These are phyloP conservation scores for Porites cylindrica DNA, from an alignment of 92 coral and sea anemone genomes.

Conservation along the genomic window DNA sequence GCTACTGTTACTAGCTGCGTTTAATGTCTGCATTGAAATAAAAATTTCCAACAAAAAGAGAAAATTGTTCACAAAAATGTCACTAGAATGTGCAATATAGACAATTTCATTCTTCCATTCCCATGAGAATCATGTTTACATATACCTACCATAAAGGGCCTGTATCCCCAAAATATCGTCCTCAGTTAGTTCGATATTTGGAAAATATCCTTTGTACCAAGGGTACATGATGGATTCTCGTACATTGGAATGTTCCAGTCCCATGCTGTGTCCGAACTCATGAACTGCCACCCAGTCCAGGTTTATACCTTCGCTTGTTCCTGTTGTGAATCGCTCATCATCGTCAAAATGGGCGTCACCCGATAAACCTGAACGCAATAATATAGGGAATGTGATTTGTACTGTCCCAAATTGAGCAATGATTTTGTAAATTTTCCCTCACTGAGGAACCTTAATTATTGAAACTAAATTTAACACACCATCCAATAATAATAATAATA, in stretches of 20 bases:
- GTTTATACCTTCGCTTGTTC: slow-evolving; percentile 67
- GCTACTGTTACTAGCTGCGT: too few species aligned
- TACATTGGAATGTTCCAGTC: slow-evolving; percentile 78
- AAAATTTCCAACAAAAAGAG: too few species aligned
- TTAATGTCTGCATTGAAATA: too few species aligned
- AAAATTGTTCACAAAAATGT: neutral
- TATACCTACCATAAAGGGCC: slow-evolving; percentile 75
- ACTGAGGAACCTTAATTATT: neutral
- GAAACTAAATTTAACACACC: too few species aligned
- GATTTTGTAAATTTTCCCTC: too few species aligned
- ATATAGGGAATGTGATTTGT: neutral
- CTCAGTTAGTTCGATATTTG: slow-evolving; percentile 67
- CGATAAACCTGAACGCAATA: slow-evolving; percentile 52
- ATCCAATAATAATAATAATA: too few species aligned
- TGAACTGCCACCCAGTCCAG: slow-evolving; percentile 93
- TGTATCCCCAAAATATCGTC: slow-evolving; percentile 82
- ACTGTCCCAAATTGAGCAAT: too few species aligned
- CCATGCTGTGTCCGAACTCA: slow-evolving; percentile 92
- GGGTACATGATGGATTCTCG: slow-evolving; percentile 90
- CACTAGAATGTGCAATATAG: neutral
- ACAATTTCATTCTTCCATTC: neutral
- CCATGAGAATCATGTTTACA: too few species aligned
- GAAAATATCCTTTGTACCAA: slow-evolving; percentile 83
- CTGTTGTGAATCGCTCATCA: slow-evolving; percentile 66
- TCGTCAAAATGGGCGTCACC: slow-evolving; percentile 88